Percentiles rank a stretch among this genome's conserved stretches.
These are phyloP conservation scores for Clusia tigrina DNA, from an alignment of 2,888 invertebrate genomes.

Conservation along the genomic window DNA sequence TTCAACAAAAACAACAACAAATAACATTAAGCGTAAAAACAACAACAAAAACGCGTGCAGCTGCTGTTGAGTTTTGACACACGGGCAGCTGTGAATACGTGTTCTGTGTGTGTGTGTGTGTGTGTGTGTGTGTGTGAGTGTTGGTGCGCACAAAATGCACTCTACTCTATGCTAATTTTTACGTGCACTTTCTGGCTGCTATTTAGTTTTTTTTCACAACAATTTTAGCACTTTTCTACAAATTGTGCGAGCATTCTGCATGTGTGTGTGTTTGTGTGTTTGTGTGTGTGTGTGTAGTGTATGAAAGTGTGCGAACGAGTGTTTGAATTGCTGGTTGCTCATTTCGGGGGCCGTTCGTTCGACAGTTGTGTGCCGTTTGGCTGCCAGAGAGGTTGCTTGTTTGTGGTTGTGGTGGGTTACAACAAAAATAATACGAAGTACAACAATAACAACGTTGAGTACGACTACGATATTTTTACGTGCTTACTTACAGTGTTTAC, in stretches of 20 bases:
- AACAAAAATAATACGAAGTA: too few species aligned
- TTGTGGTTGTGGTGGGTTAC: background rate
- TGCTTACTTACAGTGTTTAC: constrained; percentile 4
- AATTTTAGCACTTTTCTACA: background rate
- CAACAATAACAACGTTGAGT: too few species aligned
- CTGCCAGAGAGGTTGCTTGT: constrained; percentile 15
- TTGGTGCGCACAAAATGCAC: too few species aligned
- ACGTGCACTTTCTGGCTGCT: constrained; percentile 9
- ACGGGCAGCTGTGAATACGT: too few species aligned
- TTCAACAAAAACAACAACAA: too few species aligned
- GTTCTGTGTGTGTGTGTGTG: too few species aligned
- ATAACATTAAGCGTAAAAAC: too few species aligned
- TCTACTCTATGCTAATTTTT: background rate
- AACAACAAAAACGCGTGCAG: too few species aligned
- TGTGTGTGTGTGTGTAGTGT: constrained; percentile 11
- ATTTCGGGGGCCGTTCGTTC: constrained; percentile 4
- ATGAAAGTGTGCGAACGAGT: background rate
- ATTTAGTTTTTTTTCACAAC: constrained; percentile 8
- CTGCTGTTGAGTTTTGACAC: too few species aligned
- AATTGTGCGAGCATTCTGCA: background rate
- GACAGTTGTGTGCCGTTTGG: constrained; percentile 4
- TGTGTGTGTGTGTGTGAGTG: too few species aligned
- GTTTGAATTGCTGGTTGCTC: background rate
- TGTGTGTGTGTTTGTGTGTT: constrained; percentile 21
- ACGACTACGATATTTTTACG: background rate